These are phyloP conservation scores for Hoplodrina ambigua DNA, from an alignment of 2,888 invertebrate species.

Conservation along the genomic window DNA sequence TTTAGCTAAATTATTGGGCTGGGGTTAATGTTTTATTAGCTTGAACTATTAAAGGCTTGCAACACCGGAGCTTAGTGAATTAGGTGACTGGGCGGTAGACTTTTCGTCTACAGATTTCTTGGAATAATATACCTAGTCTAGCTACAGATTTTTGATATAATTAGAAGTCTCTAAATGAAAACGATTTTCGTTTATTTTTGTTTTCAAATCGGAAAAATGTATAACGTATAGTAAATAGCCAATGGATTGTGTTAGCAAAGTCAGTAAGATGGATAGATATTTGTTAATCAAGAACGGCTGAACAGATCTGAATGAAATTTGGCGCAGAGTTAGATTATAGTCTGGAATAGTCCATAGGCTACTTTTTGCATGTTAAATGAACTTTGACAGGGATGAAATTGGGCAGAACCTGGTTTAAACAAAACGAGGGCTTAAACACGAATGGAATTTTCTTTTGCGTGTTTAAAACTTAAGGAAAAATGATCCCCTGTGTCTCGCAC, in stretches of 20 bases:
- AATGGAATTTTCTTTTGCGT: neutral
- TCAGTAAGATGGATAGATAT: too few species aligned
- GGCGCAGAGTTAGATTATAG: too few species aligned
- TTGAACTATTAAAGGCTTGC: constrained; percentile 52
- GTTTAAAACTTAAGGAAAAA: constrained; percentile 4
- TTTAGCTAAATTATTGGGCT: constrained; percentile 52
- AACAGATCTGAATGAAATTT: too few species aligned
- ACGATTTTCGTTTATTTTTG: neutral
- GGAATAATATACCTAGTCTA: too few species aligned
- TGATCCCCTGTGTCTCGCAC: constrained; percentile 5
- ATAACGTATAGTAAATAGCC: too few species aligned
- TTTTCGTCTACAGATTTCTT: constrained; percentile 10
- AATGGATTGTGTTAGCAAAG: too few species aligned
- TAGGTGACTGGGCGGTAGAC: constrained; percentile 46
- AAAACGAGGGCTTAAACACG: constrained; percentile 4
- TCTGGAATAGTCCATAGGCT: too few species aligned
- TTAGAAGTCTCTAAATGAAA: neutral
- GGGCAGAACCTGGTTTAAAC: neutral
- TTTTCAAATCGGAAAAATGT: neutral
- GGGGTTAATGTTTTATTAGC: constrained; percentile 47
- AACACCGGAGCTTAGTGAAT: constrained; percentile 40
- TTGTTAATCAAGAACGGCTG: too few species aligned
- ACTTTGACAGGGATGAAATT: too few species aligned
- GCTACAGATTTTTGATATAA: too few species aligned
- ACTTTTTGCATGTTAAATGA: too few species aligned